Conservation (phyloP, 2,888 invertebrate genomes). For the Apamea anceps region DNA sequence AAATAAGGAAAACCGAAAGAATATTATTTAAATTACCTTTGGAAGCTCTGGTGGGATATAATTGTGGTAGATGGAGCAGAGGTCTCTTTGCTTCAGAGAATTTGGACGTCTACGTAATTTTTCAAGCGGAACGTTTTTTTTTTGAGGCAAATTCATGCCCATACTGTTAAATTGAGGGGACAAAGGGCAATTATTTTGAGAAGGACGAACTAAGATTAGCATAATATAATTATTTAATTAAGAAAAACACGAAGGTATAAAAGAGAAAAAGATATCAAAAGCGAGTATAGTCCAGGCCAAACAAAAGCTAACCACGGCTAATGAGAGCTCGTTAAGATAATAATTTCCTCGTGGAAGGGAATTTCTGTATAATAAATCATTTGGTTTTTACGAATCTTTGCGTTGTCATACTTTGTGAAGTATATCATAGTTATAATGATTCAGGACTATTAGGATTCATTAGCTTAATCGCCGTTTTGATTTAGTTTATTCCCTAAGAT, state of each 20-base stretch:
- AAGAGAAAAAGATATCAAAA: constrained; percentile 68
- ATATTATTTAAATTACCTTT: constrained; percentile 76
- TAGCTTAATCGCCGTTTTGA: constrained; percentile 26
- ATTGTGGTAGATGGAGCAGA: constrained; percentile 46
- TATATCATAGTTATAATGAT: constrained; percentile 48
- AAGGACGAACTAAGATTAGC: constrained; percentile 76
- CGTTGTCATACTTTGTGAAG: constrained; percentile 58
- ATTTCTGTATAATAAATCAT: constrained; percentile 69
- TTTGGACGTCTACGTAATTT: constrained; percentile 36
- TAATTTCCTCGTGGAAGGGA: constrained; percentile 76
- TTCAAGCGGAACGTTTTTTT: constrained; percentile 26
- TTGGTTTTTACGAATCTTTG: constrained; percentile 63
- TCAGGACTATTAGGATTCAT: constrained; percentile 40
- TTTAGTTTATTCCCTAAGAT: constrained; percentile 7
- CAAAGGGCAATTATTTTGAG: constrained; percentile 72
- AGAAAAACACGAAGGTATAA: constrained; percentile 70
- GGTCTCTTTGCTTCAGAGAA: constrained; percentile 13
- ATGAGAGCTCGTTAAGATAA: constrained; percentile 81
- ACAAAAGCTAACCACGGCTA: constrained; percentile 80
- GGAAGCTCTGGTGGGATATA: constrained; percentile 58
- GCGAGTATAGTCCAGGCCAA: constrained; percentile 73
- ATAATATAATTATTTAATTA: constrained; percentile 82
- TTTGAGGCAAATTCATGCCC: constrained; percentile 33
- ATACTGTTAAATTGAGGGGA: constrained; percentile 47
- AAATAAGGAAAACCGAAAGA: constrained; percentile 73